phyloP scores from a whole-genome alignment of 2,113 vertebrate genomes.

The Haemorhous mexicanus region DNA sequence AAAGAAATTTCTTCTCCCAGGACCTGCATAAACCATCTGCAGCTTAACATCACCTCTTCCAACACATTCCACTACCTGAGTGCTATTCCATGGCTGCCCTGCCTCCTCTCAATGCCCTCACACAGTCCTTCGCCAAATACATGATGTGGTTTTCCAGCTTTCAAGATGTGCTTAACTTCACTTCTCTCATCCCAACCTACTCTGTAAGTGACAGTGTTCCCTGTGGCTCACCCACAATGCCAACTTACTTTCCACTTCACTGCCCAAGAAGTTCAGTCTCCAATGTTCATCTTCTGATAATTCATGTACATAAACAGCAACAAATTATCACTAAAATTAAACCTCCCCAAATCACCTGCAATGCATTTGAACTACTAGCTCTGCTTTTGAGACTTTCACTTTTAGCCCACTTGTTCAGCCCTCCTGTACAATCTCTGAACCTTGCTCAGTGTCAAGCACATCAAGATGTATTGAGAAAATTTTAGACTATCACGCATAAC shows the following conservation, averaged over 20 bases:
- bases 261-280: not conserved
- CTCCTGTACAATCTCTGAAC: too few relatives aligned
- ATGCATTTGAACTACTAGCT: not conserved
- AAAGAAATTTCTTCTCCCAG: not conserved
- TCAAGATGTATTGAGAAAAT: accelerated
- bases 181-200: not conserved
- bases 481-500: not conserved
- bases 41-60: not conserved
- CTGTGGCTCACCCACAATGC: not conserved
- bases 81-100: not conserved
- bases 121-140: not conserved
- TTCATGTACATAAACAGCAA: not conserved
- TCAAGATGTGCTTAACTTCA: not conserved
- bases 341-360: not conserved
- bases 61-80: accelerated
- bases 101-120: not conserved
- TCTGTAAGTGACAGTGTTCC: not conserved
- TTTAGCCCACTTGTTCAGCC: not conserved
- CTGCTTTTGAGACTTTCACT: not conserved
- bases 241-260: not conserved
- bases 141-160: not conserved
- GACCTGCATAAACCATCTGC: not conserved
- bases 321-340: not conserved
- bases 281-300: not conserved
- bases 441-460: not conserved